A percentile compares a stretch with the other conserved stretches of the same genome.
These are phyloP conservation scores for Phaetusa simplex DNA, from an alignment of 2,113 vertebrate species.

Conservation along the genomic window DNA sequence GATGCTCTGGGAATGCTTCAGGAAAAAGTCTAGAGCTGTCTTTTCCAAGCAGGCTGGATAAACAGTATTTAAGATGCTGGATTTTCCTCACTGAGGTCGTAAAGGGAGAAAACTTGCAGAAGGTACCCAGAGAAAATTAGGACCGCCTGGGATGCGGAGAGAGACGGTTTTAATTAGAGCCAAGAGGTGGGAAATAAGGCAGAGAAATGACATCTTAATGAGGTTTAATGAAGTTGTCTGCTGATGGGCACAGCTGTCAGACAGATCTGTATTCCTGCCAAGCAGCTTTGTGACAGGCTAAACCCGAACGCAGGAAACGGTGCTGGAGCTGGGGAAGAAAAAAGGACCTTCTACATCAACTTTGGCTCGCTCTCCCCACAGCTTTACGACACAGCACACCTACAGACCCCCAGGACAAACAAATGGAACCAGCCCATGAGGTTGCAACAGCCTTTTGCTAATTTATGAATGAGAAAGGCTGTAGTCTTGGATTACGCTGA, in stretches of 20 bases:
- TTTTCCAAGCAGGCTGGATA: background rate
- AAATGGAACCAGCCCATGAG: background rate
- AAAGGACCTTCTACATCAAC: background rate
- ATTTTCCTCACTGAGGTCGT: slow-evolving; percentile 24
- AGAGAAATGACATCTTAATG: slow-evolving; percentile 83
- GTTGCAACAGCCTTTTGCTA: background rate
- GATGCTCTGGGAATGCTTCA: background rate
- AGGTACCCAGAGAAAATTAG: slow-evolving; percentile 71
- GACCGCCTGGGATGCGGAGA: slow-evolving; percentile 63
- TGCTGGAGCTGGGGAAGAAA: background rate
- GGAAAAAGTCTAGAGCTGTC: background rate
- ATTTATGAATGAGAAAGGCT: background rate
- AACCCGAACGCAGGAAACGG: background rate
- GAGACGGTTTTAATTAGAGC: slow-evolving; percentile 82
- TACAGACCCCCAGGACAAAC: background rate
- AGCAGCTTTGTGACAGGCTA: slow-evolving; percentile 59
- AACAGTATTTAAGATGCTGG: slow-evolving; percentile 27
- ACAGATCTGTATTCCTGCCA: slow-evolving; percentile 75
- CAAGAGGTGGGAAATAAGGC: slow-evolving; percentile 75
- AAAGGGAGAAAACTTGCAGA: slow-evolving; percentile 56
- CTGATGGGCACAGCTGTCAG: slow-evolving; percentile 83
- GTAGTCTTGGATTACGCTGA: background rate
- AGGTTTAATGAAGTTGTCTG: slow-evolving; percentile 86
- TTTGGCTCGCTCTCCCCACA: background rate
- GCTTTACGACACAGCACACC: background rate